A percentile compares a stretch with the other conserved stretches of the same genome.
Evolutionary conservation across 2,113 vertebrate species (phyloP).

Genomic region (Cygnus atratus): DNA sequence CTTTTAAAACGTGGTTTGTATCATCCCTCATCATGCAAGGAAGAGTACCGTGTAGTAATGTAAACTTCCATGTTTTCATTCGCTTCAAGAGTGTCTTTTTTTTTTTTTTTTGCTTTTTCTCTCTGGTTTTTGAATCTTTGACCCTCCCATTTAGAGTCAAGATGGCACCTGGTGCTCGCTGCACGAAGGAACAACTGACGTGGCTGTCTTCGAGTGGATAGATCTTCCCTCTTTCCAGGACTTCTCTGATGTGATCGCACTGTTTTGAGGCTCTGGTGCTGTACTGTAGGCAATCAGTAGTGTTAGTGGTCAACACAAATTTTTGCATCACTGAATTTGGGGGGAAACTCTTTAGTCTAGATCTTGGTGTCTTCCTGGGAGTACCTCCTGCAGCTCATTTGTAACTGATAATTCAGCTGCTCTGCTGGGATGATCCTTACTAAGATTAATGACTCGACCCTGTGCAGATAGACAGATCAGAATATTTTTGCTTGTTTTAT

Average conservation of each 20-base stretch:
- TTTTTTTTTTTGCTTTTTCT: neutral
- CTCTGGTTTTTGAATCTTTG: neutral
- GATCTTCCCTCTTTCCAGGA: neutral
- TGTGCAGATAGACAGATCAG: neutral
- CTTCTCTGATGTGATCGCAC: neutral
- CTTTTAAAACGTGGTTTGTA: rapidly evolving
- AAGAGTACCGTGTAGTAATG: neutral
- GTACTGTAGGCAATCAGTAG: neutral
- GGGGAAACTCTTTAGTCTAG: neutral
- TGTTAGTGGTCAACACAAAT: neutral
- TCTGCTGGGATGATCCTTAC: neutral
- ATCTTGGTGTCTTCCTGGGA: neutral
- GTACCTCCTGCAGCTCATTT: rapidly evolving
- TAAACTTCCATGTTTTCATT: rapidly evolving
- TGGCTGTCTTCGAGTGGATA: neutral
- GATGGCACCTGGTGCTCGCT: neutral
- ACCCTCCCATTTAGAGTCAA: neutral
- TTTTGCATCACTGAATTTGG: neutral
- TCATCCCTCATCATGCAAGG: neutral
- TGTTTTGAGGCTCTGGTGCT: neutral
- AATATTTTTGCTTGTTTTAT: neutral
- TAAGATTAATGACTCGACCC: neutral
- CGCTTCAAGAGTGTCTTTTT: neutral
- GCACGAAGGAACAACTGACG: neutral
- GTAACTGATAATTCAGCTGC: neutral